Conservation (phyloP, 2,797 vertebrate species). For the Sorex maritimensis region DNA sequence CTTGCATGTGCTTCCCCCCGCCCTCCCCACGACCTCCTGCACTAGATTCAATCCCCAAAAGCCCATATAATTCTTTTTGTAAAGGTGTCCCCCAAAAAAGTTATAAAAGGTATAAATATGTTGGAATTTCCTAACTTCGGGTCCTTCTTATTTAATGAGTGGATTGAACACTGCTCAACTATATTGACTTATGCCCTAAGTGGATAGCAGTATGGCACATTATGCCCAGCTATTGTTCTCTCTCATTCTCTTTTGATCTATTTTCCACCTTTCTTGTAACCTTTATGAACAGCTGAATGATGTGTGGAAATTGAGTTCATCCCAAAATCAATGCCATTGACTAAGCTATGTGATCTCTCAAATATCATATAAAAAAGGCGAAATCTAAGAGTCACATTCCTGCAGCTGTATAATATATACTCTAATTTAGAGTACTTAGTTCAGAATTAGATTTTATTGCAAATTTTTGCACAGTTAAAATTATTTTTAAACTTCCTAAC, state of each 20-base stretch:
- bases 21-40: too few species aligned
- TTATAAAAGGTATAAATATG: conserved; percentile 31
- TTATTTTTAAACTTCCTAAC: background rate
- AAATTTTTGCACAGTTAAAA: conserved; percentile 50
- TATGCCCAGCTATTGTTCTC: conserved; percentile 48
- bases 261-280: conserved; percentile 81
- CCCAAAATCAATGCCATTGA: conserved; percentile 76
- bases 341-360: conserved; percentile 63
- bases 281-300: conserved; percentile 72
- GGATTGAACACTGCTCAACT: background rate
- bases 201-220: background rate
- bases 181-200: conserved; percentile 16
- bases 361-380: conserved; percentile 44
- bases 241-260: conserved; percentile 69
- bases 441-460: conserved; percentile 52
- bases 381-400: conserved; percentile 65
- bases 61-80: background rate
- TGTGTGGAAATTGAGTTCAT: conserved; percentile 74
- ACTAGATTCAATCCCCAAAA: too few species aligned
- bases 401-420: conserved; percentile 50
- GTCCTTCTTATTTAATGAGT: conserved; percentile 39
- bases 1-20: too few species aligned
- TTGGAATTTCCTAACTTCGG: background rate
- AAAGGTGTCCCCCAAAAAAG: conserved; percentile 17
- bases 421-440: conserved; percentile 69